Percentiles rank a stretch among this genome's conserved stretches.
phyloP scores from a whole-genome alignment of 2,113 vertebrate genomes.

The Eublepharis macularius region DNA sequence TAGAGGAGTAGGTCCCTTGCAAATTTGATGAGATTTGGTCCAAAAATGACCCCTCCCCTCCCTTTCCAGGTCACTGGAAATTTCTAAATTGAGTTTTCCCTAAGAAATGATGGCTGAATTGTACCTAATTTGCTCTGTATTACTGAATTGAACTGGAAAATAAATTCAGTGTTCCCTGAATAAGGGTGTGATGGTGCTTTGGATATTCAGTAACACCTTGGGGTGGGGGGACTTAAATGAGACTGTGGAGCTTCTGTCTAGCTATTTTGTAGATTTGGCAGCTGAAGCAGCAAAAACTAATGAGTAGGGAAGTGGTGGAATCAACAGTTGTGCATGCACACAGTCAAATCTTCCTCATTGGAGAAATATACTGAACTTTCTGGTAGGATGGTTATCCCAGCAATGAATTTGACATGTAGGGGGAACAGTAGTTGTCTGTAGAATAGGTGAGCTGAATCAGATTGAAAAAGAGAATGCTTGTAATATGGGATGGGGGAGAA shows the following conservation, averaged over 20 bases:
- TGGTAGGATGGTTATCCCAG: background rate
- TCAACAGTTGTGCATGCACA: background rate
- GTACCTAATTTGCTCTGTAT: too few species aligned
- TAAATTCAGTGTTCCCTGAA: too few species aligned
- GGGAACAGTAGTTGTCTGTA: background rate
- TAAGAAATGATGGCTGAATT: too few species aligned
- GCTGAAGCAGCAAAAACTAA: background rate
- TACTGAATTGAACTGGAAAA: too few species aligned
- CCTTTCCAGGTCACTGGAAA: too few species aligned
- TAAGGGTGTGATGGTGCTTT: background rate
- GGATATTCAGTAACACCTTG: background rate
- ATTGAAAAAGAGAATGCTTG: background rate
- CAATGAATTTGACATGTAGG: background rate
- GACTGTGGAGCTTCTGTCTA: background rate
- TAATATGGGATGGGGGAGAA: too few species aligned
- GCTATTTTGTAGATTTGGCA: background rate
- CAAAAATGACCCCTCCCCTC: too few species aligned
- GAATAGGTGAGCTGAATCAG: background rate
- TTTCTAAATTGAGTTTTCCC: too few species aligned
- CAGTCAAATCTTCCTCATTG: background rate
- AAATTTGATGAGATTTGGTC: too few species aligned
- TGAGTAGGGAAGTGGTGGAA: background rate
- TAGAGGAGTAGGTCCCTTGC: too few species aligned
- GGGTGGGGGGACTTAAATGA: background rate
- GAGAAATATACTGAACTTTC: background rate